Evolutionary conservation across 1,140 invertebrate genomes (phyloP).

Genomic region (Hypsibius dujardini): DNA sequence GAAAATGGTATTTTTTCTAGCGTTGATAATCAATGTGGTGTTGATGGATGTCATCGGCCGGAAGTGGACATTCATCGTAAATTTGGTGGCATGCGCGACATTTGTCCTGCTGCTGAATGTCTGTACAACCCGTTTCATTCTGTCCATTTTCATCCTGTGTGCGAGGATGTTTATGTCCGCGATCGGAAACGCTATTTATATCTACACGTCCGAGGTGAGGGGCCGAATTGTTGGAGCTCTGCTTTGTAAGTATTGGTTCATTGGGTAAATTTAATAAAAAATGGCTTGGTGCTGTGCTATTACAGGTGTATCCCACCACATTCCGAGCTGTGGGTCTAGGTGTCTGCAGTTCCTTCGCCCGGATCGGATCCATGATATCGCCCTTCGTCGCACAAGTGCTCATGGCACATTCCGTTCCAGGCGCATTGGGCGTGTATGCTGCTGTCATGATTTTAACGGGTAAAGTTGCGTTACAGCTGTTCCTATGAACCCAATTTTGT

Average conservation of each 20-base stretch:
- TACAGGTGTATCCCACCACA: conserved; percentile 63
- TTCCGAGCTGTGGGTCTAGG: conserved; percentile 68
- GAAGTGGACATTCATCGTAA: conserved; percentile 12
- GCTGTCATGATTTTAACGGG: conserved; percentile 43
- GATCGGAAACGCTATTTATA: neutral
- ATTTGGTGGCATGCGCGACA: neutral
- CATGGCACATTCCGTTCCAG: conserved; percentile 48
- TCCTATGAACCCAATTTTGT: too few relatives aligned
- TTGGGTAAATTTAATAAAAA: too few relatives aligned
- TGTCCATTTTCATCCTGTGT: conserved; percentile 1
- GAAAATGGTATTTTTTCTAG: neutral
- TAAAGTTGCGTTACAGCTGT: neutral
- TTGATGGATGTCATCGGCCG: conserved; percentile 5
- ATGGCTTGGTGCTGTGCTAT: too few relatives aligned
- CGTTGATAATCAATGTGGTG: neutral
- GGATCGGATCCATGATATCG: conserved; percentile 75
- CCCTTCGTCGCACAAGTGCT: conserved; percentile 73
- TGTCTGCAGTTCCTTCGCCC: conserved; percentile 68
- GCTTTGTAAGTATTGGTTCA: too few relatives aligned
- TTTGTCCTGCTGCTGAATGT: neutral
- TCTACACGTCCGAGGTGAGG: conserved; percentile 12
- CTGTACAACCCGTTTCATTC: neutral
- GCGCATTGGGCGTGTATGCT: conserved; percentile 54
- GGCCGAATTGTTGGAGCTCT: too few relatives aligned
- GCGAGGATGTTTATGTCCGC: conserved; percentile 6